Evolutionary conservation across 2,888 invertebrate species (phyloP).

Genomic region (Monopis laevigella): DNA sequence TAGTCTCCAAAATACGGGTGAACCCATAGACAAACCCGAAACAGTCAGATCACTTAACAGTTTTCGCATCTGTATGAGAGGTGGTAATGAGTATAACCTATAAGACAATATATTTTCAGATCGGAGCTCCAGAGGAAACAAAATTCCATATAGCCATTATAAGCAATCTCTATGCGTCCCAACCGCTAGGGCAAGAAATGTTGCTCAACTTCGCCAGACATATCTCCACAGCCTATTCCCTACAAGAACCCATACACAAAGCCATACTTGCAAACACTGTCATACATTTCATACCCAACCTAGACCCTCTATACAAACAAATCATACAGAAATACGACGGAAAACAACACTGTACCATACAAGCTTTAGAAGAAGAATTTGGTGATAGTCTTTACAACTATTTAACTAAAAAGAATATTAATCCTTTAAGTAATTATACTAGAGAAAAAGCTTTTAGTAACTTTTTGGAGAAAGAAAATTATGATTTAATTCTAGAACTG

Average conservation of each 20-base stretch:
- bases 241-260: conserved; percentile 72
- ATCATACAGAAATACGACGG: conserved; percentile 36
- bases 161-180: conserved; percentile 83
- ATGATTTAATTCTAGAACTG: conserved; percentile 77
- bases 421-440: conserved; percentile 47
- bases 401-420: conserved; percentile 44
- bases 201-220: conserved; percentile 84
- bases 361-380: conserved; percentile 65
- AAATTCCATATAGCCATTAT: conserved; percentile 87
- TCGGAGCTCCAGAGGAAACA: conserved; percentile 79
- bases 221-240: conserved; percentile 74
- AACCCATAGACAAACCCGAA: no score
- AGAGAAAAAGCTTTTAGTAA: conserved; percentile 71
- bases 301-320: conserved; percentile 41
- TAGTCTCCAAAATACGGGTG: no score
- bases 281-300: conserved; percentile 80
- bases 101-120: conserved; percentile 48
- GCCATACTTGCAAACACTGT: conserved; percentile 75
- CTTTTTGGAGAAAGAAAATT: conserved; percentile 72
- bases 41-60: no score
- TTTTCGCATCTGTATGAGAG: no score
- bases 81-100: background rate
- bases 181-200: conserved; percentile 87
- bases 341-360: conserved; percentile 38
- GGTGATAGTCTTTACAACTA: conserved; percentile 70